phyloP scores from a whole-genome alignment of 2,888 invertebrate species.

The Herminia tarsipennalis region DNA sequence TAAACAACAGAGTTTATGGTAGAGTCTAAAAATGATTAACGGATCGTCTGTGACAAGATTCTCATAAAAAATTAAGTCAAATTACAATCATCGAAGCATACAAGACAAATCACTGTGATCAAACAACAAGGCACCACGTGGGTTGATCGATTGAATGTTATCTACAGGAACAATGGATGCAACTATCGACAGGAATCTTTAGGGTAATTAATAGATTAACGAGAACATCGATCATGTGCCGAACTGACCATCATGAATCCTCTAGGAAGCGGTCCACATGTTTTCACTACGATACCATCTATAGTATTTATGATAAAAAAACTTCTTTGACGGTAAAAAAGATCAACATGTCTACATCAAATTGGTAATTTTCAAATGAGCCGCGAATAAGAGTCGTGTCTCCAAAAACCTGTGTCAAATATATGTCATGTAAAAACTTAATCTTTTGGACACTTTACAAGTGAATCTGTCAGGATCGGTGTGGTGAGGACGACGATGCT shows the following conservation, averaged over 20 bases:
- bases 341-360: too few relatives aligned
- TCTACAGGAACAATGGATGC: conserved; percentile 73
- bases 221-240: conserved; percentile 70
- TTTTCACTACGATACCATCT: too few relatives aligned
- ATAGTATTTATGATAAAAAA: too few relatives aligned
- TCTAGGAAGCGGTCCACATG: conserved; percentile 9
- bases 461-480: conserved; percentile 41
- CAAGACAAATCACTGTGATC: conserved; percentile 76
- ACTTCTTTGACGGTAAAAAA: too few relatives aligned
- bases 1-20: conserved; percentile 29
- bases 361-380: background rate
- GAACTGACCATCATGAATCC: conserved; percentile 37
- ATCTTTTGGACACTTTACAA: conserved; percentile 33
- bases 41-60: conserved; percentile 29
- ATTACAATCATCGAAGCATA: conserved; percentile 66
- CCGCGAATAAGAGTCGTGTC: conserved; percentile 9
- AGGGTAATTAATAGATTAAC: conserved; percentile 80
- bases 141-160: conserved; percentile 75
- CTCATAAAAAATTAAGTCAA: conserved; percentile 49
- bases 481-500: conserved; percentile 40
- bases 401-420: conserved; percentile 12
- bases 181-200: conserved; percentile 69
- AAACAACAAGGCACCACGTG: conserved; percentile 76
- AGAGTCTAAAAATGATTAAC: conserved; percentile 39
- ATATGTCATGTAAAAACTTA: conserved; percentile 20